A percentile compares a stretch with the other conserved stretches of the same genome.
These are phyloP conservation scores for Babyrousa celebensis DNA, from an alignment of 2,797 vertebrate species.

Conservation along the genomic window DNA sequence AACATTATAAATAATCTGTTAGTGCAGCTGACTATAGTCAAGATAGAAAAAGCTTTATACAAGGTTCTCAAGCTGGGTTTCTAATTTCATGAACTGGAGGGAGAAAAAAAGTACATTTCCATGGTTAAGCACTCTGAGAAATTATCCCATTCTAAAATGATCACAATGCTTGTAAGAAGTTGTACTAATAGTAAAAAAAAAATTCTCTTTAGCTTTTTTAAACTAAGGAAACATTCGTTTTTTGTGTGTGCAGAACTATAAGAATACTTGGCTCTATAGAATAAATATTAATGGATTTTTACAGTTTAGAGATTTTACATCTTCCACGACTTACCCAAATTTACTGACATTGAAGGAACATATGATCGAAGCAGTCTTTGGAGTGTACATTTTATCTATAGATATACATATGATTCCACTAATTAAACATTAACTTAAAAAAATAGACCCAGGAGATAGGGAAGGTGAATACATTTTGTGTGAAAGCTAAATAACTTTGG, in stretches of 20 bases:
- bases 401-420: neutral
- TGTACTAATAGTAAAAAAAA: neutral
- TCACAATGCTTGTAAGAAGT: neutral
- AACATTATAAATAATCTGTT: constrained; percentile 8
- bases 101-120: neutral
- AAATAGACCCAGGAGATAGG: neutral
- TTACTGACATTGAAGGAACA: constrained; percentile 42
- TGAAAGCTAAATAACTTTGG: constrained; percentile 28
- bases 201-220: neutral
- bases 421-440: neutral
- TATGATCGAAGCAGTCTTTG: neutral
- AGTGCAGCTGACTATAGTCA: neutral
- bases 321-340: neutral
- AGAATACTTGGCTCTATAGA: neutral
- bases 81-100: neutral
- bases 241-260: constrained; percentile 28
- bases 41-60: neutral
- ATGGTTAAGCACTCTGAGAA: constrained; percentile 40
- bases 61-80: neutral
- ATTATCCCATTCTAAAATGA: neutral
- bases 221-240: constrained; percentile 14
- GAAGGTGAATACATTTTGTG: neutral
- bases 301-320: constrained; percentile 45
- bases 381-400: neutral
- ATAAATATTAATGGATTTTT: constrained; percentile 4